These are phyloP conservation scores for Leptobrachium leishanense DNA, from an alignment of 2,113 vertebrate species.

Conservation along the genomic window DNA sequence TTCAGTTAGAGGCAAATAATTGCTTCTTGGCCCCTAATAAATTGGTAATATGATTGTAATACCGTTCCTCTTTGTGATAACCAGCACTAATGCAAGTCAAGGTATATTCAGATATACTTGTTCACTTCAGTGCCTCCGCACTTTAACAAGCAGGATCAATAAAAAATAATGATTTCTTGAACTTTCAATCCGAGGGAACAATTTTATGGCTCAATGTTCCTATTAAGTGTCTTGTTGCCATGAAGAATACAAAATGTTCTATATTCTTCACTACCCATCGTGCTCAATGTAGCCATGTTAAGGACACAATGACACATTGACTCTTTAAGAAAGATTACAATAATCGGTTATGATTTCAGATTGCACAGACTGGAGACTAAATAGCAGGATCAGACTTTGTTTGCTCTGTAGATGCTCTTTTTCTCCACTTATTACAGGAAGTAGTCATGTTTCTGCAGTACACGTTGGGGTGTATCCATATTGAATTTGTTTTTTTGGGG, in stretches of 20 bases:
- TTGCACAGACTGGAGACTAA: too few relatives aligned
- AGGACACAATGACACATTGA: too few relatives aligned
- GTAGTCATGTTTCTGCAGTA: too few relatives aligned
- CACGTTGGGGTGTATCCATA: too few relatives aligned
- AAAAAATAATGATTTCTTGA: conserved; percentile 16
- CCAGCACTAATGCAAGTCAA: not conserved
- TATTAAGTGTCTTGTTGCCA: conserved; percentile 2
- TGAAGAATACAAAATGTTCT: conserved; percentile 2
- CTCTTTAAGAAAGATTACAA: too few relatives aligned
- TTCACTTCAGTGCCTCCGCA: conserved; percentile 1
- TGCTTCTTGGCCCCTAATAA: conserved; percentile 4
- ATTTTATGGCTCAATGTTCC: conserved; percentile 18
- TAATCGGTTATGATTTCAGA: too few relatives aligned
- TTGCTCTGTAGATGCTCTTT: too few relatives aligned
- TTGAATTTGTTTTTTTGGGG: too few relatives aligned
- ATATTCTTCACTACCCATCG: not conserved
- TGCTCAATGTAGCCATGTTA: not conserved
- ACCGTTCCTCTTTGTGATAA: not conserved
- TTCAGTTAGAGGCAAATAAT: not conserved
- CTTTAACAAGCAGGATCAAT: conserved; percentile 10
- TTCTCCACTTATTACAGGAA: too few relatives aligned
- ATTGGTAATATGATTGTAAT: not conserved
- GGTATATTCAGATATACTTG: not conserved
- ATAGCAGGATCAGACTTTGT: too few relatives aligned
- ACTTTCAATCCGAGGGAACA: conserved; percentile 1